phyloP scores from a whole-genome alignment of 2,113 vertebrate genomes.

The Crotalus horridus region DNA sequence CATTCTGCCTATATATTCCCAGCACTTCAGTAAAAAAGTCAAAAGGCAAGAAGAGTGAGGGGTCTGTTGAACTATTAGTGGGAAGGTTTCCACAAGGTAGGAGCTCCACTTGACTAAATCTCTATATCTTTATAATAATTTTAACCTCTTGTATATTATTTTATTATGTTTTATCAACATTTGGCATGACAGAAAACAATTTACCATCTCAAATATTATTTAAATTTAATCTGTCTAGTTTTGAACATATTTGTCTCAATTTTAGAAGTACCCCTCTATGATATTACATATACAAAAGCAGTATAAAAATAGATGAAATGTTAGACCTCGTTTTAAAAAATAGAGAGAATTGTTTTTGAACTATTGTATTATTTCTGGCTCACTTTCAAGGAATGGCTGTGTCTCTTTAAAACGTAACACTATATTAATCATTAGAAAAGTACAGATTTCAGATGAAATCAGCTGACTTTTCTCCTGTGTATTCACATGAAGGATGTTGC shows the following conservation, averaged over 20 bases:
- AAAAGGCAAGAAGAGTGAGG: not conserved
- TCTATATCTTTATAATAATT: not conserved
- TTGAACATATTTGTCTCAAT: not conserved
- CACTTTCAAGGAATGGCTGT: slow-evolving; percentile 49
- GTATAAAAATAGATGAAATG: not conserved
- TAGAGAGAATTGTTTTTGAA: not conserved
- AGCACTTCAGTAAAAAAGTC: not conserved
- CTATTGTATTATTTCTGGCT: not conserved
- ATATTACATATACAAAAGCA: not conserved
- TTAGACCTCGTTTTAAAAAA: not conserved
- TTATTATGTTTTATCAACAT: not conserved
- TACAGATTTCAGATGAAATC: slow-evolving; percentile 50
- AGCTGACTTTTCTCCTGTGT: slow-evolving; percentile 55
- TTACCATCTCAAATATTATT: not conserved
- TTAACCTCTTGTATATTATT: not conserved
- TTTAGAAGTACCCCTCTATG: not conserved
- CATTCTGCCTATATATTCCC: not conserved
- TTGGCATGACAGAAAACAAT: not conserved
- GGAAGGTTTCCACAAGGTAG: not conserved
- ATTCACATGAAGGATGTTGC: slow-evolving; percentile 71
- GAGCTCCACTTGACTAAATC: not conserved
- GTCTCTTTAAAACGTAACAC: slow-evolving; percentile 54
- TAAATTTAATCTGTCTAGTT: not conserved
- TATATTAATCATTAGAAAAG: slow-evolving; percentile 63
- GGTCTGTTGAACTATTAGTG: not conserved